Evolutionary conservation across 1,140 invertebrate genomes (phyloP), one percentile per base, ranked within the genome.

Genomic region (Rhizoglyphus robini): DNA sequence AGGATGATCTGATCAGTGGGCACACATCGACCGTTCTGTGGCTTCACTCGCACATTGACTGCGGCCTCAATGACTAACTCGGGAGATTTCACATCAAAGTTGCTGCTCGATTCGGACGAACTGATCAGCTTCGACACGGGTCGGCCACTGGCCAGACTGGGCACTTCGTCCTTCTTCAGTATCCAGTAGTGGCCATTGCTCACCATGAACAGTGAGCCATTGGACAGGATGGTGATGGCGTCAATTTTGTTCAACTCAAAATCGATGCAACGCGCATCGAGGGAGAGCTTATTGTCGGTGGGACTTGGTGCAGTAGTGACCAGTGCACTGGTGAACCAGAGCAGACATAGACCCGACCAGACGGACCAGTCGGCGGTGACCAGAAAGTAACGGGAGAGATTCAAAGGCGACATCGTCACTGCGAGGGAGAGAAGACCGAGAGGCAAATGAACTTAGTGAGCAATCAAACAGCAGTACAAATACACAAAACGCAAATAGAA

Each of bases 141-240:
- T 3, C 58, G 58, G 31, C 13, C 46, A 51, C n/a, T 49, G 18
- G 31, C 51, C 13, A 48, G 2, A 49, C 15, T 48, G 3, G 63
- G 63, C n/a, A 31, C 4, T 36, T 64, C 46, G 27, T 57, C n/a
- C 20, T 3, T 3, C n/a, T 49, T 51, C 8, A 64, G 27, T n/a
- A 64, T 2, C 63, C 63, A 64, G 41, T 4, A 64, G 18, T 64
- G 4, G 8, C 31, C 15, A 51, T 29, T 23, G 25, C 29, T 49
- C 1, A 48, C 25, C 41, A 64, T n/a, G 11, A 64, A 64, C 18
- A 48, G 18, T 31, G 63, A 64, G 8, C 63, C 63, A 64, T 64
- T 64, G 18, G 54, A 36, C 20, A 64, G 2, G 13, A 2, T 49
- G 4, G 47, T 64, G 3, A 64, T 49, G 25, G 63, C 63, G 41